A percentile compares a stretch with the other conserved stretches of the same genome.
Evolutionary conservation across 2,888 invertebrate species (phyloP).

Genomic region (Leptarthrus brevirostris): DNA sequence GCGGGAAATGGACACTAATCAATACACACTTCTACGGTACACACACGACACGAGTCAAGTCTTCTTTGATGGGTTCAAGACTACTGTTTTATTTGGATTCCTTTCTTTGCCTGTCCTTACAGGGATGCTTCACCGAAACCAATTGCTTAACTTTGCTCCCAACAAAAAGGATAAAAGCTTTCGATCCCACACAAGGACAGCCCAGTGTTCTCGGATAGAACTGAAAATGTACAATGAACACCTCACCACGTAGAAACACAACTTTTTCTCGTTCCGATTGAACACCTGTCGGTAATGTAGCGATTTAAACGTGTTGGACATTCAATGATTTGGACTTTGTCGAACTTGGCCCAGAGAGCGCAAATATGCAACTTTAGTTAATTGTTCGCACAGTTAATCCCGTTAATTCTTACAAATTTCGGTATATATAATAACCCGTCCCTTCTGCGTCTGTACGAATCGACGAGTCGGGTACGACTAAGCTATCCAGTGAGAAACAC

Average conservation of each 20-base stretch:
- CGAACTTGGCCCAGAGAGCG: no score
- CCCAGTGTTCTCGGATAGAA: slow-evolving; percentile 4
- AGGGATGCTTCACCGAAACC: neutral
- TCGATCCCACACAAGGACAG: slow-evolving; percentile 25
- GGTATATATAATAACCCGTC: slow-evolving; percentile 24
- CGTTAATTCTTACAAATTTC: slow-evolving; percentile 5
- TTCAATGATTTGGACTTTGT: no score
- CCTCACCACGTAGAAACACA: neutral
- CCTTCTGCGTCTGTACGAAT: slow-evolving; percentile 30
- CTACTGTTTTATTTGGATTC: no score
- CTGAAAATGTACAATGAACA: neutral
- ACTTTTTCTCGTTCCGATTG: slow-evolving; percentile 25
- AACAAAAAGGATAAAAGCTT: slow-evolving; percentile 34
- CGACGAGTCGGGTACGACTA: slow-evolving; percentile 41
- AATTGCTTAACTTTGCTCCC: slow-evolving; percentile 13
- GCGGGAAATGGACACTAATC: neutral
- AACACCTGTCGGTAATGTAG: slow-evolving; percentile 38
- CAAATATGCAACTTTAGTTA: neutral
- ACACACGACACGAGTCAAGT: neutral
- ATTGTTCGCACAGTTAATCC: neutral
- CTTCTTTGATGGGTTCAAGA: neutral
- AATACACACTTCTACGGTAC: slow-evolving; percentile 12
- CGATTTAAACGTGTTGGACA: neutral
- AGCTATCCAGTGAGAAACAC: neutral
- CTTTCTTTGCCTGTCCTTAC: neutral